Base-by-base conservation (phyloP, 2,888 invertebrate species). In the Sarcophaga subvicina region DNA sequence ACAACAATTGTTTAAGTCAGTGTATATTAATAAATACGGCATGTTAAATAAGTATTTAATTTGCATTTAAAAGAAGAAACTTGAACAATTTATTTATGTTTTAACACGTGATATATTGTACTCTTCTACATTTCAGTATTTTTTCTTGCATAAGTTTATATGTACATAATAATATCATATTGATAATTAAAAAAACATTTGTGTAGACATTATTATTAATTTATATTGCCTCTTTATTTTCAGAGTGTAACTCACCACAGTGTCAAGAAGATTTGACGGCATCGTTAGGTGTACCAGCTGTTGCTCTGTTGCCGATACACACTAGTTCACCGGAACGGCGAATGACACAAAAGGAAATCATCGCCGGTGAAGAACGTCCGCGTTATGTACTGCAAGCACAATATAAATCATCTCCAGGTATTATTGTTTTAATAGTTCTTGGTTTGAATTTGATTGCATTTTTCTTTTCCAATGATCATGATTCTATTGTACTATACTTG, bases 311-410 rank as follows among this genome's bases (percentile, higher is more conserved):
- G 85, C 95, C 90, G 90, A 91, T 89, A 88, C 93, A 93, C 86
- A 92, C 93, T 85, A 93, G 92, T 83, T 93, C 94, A 80, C 94
- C 95, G 37, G 93, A 93, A 88, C 92, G 93, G 54, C 92, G 88
- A 91, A 92, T 93, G 69, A 95, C 93, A 82, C 95, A 95, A 86
- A 95, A 95, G 90, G 95, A 95, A 91, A 95, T 95, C 85, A 95
- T 95, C 3, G 95, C 95, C 20, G 95, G 95, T 0, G 95, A 95
- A 90, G 95, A 95, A 90, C 92, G 95, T 22, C 95, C 95, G 4
- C 94, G 95, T 86, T 95, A 93, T 88, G 90, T 93, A 49, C 89
- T 93, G 25, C 93, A 93, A 87, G 91, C 93, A 0, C 93, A 93
- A 87, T 93, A 92, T 77, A 92, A 91, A 88, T 91, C 91, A 83